A percentile compares a stretch with the other conserved stretches of the same genome.
Conservation (phyloP, 53 echinoderm and acorn worm species). For the Hippasteria phrygiana region DNA sequence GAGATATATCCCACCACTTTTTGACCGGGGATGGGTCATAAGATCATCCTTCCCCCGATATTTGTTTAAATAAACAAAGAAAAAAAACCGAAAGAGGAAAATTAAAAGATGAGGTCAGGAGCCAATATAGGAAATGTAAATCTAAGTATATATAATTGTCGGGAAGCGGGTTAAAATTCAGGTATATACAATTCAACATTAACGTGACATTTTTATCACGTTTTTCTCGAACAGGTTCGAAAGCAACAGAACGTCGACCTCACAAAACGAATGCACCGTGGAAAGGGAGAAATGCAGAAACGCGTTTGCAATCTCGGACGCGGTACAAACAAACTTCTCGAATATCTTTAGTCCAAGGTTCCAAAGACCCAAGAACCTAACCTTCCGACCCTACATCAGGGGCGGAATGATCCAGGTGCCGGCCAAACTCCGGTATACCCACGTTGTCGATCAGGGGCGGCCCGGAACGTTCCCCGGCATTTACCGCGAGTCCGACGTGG, state of each 20-base stretch:
- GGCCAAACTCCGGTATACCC: neutral
- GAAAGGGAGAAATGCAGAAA: neutral
- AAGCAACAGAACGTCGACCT: too few relatives aligned
- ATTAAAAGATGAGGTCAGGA: too few relatives aligned
- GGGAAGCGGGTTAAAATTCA: neutral
- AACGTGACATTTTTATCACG: neutral
- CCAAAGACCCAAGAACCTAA: constrained; percentile 28
- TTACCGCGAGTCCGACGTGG: neutral
- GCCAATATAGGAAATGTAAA: too few relatives aligned
- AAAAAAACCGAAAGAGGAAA: too few relatives aligned
- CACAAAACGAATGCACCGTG: neutral
- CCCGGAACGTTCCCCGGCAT: neutral
- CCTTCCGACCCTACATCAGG: constrained; percentile 39
- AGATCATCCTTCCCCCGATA: too few relatives aligned
- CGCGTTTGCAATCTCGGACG: constrained; percentile 5
- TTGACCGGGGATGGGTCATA: too few relatives aligned
- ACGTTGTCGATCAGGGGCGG: neutral
- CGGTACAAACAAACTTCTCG: constrained; percentile 23
- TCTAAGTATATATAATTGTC: too few relatives aligned
- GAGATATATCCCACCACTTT: too few relatives aligned
- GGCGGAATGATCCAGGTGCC: neutral
- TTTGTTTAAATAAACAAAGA: too few relatives aligned
- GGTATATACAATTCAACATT: neutral
- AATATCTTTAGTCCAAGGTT: constrained; percentile 36
- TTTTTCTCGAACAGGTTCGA: neutral